Evolutionary conservation across 2,113 vertebrate genomes (phyloP), one percentile per base, ranked within the genome.

Genomic region (Pelecanoides urinatrix): DNA sequence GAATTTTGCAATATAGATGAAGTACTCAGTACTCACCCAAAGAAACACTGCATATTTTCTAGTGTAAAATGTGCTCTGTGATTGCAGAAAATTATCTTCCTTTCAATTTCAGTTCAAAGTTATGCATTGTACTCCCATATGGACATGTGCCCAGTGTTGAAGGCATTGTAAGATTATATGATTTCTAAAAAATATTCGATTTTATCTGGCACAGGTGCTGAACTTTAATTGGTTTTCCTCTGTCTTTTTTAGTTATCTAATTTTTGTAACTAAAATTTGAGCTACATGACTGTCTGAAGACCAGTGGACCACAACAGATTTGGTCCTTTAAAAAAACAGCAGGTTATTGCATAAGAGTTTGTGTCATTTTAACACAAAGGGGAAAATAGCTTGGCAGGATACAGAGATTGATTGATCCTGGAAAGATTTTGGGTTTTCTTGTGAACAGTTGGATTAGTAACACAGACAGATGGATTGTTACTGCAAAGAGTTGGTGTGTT

Each of bases 401-500:
- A 88, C 52, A 4, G 52, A 91, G 86, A 86, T 29, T 96, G 94
- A 97, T 95, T 88, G 95, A 94, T 95, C 59, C 85, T 96, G 92
- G 93, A 95, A 97, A 93, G 90, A 92, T 93, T 94, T 95, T 92
- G 75, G 72, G 38, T 90, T 97, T 95, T 95, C 96, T 90, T 95
- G 78, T 70, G 86, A 97, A 93, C 95, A 97, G 92, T 96, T 90
- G 86, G 82, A 89, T 77, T 84, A 50, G 63, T 94, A 95, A 89
- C 91, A 84, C 72, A 87, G 67, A 90, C 92, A 97, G 92, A 97
- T 94, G 94, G 93, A 70, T 61, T 72, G 59, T 50, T 91, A 32
- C 74, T 66, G 93, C 47, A 66, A 81, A 82, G 83, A 97, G 83
- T 88, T 67, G 91, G 74, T 90, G 88, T 77, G 91, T 96, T 97